These are phyloP conservation scores for Hippocampus guttulatus DNA, from an alignment of 2,113 vertebrate genomes.

Conservation along the genomic window DNA sequence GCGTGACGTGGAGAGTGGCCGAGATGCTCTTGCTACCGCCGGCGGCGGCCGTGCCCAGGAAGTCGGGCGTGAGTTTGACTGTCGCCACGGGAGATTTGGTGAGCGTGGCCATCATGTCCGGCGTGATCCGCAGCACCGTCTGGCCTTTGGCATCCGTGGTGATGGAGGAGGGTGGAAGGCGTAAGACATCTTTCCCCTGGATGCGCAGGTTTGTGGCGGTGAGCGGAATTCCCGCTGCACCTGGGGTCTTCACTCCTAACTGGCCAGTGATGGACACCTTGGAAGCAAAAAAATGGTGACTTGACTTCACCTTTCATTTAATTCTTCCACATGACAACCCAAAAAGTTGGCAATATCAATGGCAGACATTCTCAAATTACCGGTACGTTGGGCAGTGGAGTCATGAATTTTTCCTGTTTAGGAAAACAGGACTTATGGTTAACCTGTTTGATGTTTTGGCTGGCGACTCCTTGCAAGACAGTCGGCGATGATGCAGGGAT, in stretches of 20 bases:
- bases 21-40: slow-evolving; percentile 86
- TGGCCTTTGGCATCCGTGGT: slow-evolving; percentile 94
- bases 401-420: not conserved
- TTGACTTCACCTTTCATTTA: too few relatives aligned
- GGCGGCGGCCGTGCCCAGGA: slow-evolving; percentile 75
- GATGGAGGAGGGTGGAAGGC: slow-evolving; percentile 91
- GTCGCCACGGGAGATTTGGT: slow-evolving; percentile 93
- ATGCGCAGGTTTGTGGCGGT: slow-evolving; percentile 90
- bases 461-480: slow-evolving; percentile 81
- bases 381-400: not conserved
- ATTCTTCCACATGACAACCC: too few relatives aligned
- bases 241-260: slow-evolving; percentile 83
- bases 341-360: too few relatives aligned
- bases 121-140: slow-evolving; percentile 93
- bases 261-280: slow-evolving; percentile 95
- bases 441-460: slow-evolving; percentile 94
- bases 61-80: slow-evolving; percentile 92
- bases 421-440: not conserved
- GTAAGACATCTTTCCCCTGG: slow-evolving; percentile 93
- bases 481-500: slow-evolving; percentile 73
- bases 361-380: too few relatives aligned
- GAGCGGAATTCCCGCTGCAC: slow-evolving; percentile 80
- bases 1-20: slow-evolving; percentile 85
- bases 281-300: not conserved
- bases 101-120: slow-evolving; percentile 98